phyloP scores from a whole-genome alignment of 1,140 invertebrate genomes.

The Drosophila orosa region DNA sequence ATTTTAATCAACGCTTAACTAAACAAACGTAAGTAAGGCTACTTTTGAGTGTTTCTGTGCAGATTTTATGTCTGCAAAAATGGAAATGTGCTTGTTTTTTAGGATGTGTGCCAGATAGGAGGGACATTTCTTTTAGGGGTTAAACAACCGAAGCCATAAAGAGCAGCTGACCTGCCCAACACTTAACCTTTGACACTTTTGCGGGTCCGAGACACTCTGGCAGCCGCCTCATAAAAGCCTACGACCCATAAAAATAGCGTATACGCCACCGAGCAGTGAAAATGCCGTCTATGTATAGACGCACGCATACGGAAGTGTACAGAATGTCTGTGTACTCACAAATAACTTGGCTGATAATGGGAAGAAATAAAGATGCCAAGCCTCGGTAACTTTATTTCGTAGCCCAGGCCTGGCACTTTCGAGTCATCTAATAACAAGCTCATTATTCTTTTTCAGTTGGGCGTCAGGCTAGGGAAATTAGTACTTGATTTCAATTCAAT shows the following conservation, averaged over 20 bases:
- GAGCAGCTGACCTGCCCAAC: conserved; percentile 44
- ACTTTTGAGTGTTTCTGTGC: background rate
- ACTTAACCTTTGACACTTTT: conserved; percentile 46
- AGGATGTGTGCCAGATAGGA: background rate
- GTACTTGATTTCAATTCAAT: conserved; percentile 45
- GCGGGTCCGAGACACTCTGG: conserved; percentile 27
- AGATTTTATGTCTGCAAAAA: background rate
- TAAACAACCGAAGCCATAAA: conserved; percentile 18
- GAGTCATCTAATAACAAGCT: conserved; percentile 20
- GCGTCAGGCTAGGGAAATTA: conserved; percentile 25
- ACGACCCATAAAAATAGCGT: conserved; percentile 44
- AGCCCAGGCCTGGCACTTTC: background rate
- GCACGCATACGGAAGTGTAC: conserved; percentile 4
- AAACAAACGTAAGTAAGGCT: background rate
- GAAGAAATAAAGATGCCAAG: background rate
- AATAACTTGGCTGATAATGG: background rate
- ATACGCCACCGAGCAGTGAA: conserved; percentile 12
- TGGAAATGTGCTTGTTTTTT: background rate
- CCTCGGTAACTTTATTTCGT: background rate
- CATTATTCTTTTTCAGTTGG: conserved; percentile 19
- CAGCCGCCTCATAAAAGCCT: conserved; percentile 36
- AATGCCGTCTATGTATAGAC: background rate
- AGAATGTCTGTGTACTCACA: background rate
- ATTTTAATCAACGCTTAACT: background rate
- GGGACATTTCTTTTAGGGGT: background rate